Base-by-base conservation (phyloP, 2,888 invertebrate genomes). In the Ormyrus nitidulus region DNA sequence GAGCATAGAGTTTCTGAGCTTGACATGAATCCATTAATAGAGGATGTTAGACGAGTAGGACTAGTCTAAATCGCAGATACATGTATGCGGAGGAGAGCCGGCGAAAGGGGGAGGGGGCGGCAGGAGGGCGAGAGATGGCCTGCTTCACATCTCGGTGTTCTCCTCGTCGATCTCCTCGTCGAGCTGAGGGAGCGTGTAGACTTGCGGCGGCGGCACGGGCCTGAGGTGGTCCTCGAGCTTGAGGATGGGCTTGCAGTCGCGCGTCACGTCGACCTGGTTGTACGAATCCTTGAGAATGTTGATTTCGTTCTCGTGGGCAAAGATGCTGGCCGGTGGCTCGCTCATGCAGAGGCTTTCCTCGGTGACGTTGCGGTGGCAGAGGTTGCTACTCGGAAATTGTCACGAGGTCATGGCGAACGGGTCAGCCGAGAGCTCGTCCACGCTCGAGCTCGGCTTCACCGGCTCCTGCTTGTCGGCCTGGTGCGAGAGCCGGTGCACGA, bases 401-500 rank as follows among this genome's bases (percentile, higher is more conserved):
- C 95, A 95, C 93, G 94, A 95, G 83, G 93, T 93, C 92, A 94
- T 92, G 81, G 94, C 94, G 88, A 94, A 94, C 0, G 94, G 94
- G 90, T 94, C 94, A 80, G 49, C 92, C 69, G 87, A 89, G 68
- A 88, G 90, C 64, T 94, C 91, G 85, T 94, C 94, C 87, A 94
- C 93, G 54, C 94, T 93, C n/a, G 93, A 92, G 84, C 93, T 93
- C 44, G 93, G 91, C 85, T 94, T 94, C 72, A 93, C 93, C 2
- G 93, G 92, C 91, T 93, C 92, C 68, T 83, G 73, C 86, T 93
- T 93, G 10, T 76, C 76, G 9, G 62, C 84, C 83, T 94, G 93
- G 87, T 95, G 95, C 85, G 94, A 95, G 87, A 95, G 92, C 87
- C 96, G 94, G 91, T 96, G 96, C 59, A 96, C 95, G 84, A 97